These are phyloP conservation scores for Trichopoda pennipes DNA, from an alignment of 2,888 invertebrate genomes.

Conservation along the genomic window DNA sequence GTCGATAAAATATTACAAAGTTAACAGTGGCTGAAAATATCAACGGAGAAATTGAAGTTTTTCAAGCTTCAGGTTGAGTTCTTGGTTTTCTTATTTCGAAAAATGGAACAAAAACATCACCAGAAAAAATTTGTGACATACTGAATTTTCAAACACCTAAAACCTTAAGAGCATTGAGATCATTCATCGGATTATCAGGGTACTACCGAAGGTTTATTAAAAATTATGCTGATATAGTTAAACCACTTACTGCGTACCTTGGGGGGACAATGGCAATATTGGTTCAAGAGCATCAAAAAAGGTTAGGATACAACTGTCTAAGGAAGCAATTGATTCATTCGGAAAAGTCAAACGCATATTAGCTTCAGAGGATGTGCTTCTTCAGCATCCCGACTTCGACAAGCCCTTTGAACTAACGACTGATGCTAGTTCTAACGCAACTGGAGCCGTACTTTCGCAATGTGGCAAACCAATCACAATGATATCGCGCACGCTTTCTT, in stretches of 20 bases:
- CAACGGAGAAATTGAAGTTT: constrained; percentile 22
- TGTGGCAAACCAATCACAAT: neutral
- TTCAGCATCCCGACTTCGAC: constrained; percentile 54
- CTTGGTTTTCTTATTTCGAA: constrained; percentile 45
- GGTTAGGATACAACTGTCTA: constrained; percentile 15
- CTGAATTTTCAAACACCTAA: constrained; percentile 45
- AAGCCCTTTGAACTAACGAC: constrained; percentile 64
- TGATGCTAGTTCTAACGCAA: constrained; percentile 36
- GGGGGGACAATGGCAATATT: constrained; percentile 61
- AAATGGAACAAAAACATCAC: constrained; percentile 36
- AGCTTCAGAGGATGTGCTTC: constrained; percentile 31
- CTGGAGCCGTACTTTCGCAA: constrained; percentile 47
- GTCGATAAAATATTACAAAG: constrained; percentile 24
- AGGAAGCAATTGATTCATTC: constrained; percentile 14
- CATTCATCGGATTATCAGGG: constrained; percentile 42
- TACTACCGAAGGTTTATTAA: constrained; percentile 47
- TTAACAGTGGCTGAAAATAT: constrained; percentile 30
- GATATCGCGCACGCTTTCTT: constrained; percentile 5
- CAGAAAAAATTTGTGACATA: constrained; percentile 37
- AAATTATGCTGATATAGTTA: constrained; percentile 49
- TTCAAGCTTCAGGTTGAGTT: constrained; percentile 33
- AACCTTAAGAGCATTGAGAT: constrained; percentile 44
- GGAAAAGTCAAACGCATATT: constrained; percentile 23
- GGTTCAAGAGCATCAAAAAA: constrained; percentile 30
- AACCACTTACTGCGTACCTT: constrained; percentile 50